Base-by-base conservation (phyloP, 2,888 invertebrate genomes). In the Gortyna flavago region DNA sequence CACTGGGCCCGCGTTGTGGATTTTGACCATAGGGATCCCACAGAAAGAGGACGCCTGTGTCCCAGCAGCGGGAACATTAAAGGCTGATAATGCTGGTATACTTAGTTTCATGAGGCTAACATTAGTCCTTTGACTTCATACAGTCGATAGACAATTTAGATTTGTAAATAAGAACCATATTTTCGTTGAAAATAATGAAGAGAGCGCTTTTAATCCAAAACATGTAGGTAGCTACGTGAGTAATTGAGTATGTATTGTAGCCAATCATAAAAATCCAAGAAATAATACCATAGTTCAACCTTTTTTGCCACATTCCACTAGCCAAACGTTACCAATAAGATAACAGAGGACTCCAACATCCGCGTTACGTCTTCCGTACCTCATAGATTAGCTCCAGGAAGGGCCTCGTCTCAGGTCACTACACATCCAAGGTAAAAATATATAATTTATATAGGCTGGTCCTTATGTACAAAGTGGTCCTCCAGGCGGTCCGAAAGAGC, bases 401-500 rank as follows among this genome's bases (percentile, higher is more conserved):
- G 79, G 72, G 81, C 61, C 67, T 48, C 57, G 71, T 78, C 71
- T 70, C 80, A 80, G 87, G 83, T 88, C 88, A 81, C 80, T 88
- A 81, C 78, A 88, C 87, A 84, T 80, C 66, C 32, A 80, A 82
- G 77, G 82, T 81, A 88, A 75, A 79, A 79, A 86, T 85, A 85
- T 85, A 88, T 82, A 87, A 75, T 68, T 78, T 77, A 79, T 85
- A 88, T 82, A 88, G 72, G 35, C 67, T 75, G 79, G 75, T 82
- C 75, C 79, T 84, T 83, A 81, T 72, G 77, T 80, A 85, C 75
- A 81, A 84, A 87, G 83, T 85, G 83, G 81, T 68, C 62, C 57
- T 83, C 75, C 29, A 83, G 75, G 75, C 72, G 85, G 87, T 88
- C 87, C 88, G 87, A 89, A 89, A 85, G 88, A 87, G 90, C 85